A percentile compares a stretch with the other conserved stretches of the same genome.
Conservation (phyloP, 2,797 vertebrate genomes). For the Sebastiscus tertius region DNA sequence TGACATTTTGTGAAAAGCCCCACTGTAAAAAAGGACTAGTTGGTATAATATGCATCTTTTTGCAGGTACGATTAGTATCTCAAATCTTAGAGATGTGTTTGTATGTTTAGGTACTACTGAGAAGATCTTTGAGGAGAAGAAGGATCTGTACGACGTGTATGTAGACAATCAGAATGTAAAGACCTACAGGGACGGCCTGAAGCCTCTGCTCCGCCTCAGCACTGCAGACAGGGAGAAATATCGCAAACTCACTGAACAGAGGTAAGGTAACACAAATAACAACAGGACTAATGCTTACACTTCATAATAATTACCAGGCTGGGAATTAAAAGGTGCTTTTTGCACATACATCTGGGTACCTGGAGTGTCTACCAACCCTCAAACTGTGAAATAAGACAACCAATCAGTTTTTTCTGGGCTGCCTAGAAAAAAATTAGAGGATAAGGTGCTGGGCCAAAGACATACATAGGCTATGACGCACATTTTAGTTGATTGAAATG, state of each 20-base stretch:
- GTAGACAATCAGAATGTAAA: constrained; percentile 97
- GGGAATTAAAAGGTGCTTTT: too few species aligned
- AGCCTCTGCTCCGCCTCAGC: constrained; percentile 91
- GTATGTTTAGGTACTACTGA: constrained; percentile 89
- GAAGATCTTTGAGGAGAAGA: constrained; percentile 97
- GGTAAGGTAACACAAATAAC: constrained; percentile 74
- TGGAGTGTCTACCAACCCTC: too few species aligned
- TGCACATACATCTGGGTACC: too few species aligned
- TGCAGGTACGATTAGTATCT: neutral
- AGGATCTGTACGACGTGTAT: constrained; percentile 93
- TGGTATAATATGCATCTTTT: neutral
- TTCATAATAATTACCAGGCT: neutral
- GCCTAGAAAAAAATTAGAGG: too few species aligned
- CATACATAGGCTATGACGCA: too few species aligned
- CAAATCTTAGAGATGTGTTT: neutral
- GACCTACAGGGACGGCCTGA: constrained; percentile 90
- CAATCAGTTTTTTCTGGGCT: too few species aligned
- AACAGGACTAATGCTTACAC: neutral
- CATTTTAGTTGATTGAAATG: too few species aligned
- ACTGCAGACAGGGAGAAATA: constrained; percentile 92
- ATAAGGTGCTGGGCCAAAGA: too few species aligned
- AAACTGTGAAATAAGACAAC: too few species aligned
- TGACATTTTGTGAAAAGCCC: neutral
- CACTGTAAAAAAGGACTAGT: neutral
- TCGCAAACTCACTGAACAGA: constrained; percentile 92